Percentiles rank a stretch among this genome's conserved stretches.
phyloP scores from a whole-genome alignment of 2,888 invertebrate genomes.

The Anodontia alba region DNA sequence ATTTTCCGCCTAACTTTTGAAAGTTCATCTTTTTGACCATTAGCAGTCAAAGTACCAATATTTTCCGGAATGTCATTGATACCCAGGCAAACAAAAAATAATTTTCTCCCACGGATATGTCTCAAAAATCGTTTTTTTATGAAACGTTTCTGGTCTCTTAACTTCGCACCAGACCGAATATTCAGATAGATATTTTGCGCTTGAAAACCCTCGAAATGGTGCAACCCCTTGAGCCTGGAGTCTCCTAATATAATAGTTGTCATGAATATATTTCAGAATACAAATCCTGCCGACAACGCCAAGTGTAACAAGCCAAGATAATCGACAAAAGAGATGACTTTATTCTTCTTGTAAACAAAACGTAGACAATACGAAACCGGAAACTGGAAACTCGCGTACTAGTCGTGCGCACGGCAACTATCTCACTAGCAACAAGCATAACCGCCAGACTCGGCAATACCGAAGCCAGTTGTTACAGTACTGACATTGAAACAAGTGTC shows the following conservation, averaged over 20 bases:
- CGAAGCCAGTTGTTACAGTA: too few relatives aligned
- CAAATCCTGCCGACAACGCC: slow-evolving; percentile 25
- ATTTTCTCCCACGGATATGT: neutral
- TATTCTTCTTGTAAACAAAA: too few relatives aligned
- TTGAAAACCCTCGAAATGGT: too few relatives aligned
- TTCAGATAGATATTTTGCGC: neutral
- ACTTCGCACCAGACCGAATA: neutral
- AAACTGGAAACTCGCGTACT: too few relatives aligned
- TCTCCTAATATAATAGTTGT: neutral
- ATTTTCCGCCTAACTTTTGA: neutral
- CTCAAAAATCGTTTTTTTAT: neutral
- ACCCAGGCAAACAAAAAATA: neutral
- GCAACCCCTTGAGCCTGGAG: neutral
- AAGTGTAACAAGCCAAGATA: too few relatives aligned
- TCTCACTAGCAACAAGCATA: too few relatives aligned
- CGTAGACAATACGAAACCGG: too few relatives aligned
- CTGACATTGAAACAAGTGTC: too few relatives aligned
- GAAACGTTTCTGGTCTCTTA: neutral
- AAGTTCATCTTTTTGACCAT: neutral
- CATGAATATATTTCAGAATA: neutral
- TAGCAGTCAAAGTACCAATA: neutral
- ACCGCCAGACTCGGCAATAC: too few relatives aligned
- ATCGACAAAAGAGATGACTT: too few relatives aligned
- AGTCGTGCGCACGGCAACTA: too few relatives aligned
- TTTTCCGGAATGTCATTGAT: slow-evolving; percentile 17